These are phyloP conservation scores for Isoperla grammatica DNA, from an alignment of 2,888 invertebrate species.

Conservation along the genomic window DNA sequence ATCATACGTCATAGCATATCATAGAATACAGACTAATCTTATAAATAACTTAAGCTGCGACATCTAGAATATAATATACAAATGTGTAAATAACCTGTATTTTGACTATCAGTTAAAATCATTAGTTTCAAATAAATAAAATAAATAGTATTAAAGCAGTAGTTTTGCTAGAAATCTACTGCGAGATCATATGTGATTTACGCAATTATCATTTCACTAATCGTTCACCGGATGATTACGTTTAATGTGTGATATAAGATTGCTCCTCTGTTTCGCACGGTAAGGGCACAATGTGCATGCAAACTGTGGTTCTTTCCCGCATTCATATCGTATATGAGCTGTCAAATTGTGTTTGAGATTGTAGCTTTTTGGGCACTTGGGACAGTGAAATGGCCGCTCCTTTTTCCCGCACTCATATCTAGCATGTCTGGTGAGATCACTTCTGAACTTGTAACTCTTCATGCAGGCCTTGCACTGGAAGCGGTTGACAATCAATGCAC, in stretches of 20 bases:
- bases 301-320: slow-evolving; percentile 44
- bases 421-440: slow-evolving; percentile 44
- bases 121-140: too few species aligned
- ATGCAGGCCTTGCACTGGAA: slow-evolving; percentile 37
- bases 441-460: slow-evolving; percentile 37
- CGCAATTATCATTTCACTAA: too few species aligned
- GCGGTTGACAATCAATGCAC: too few species aligned
- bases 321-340: slow-evolving; percentile 43
- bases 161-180: too few species aligned
- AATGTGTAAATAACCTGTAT: too few species aligned
- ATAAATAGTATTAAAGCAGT: too few species aligned
- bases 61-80: too few species aligned
- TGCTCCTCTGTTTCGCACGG: slow-evolving; percentile 21
- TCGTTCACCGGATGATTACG: not conserved
- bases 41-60: too few species aligned
- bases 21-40: too few species aligned
- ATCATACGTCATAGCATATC: too few species aligned
- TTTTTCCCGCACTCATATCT: slow-evolving; percentile 47
- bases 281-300: slow-evolving; percentile 40
- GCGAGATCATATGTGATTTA: too few species aligned
- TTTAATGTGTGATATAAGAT: slow-evolving; percentile 17
- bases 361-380: slow-evolving; percentile 18
- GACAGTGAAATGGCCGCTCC: not conserved
- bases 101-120: too few species aligned
- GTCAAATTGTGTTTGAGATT: slow-evolving; percentile 34